A percentile compares a stretch with the other conserved stretches of the same genome.
phyloP scores from a whole-genome alignment of 2,113 vertebrate genomes.

The Morone saxatilis region DNA sequence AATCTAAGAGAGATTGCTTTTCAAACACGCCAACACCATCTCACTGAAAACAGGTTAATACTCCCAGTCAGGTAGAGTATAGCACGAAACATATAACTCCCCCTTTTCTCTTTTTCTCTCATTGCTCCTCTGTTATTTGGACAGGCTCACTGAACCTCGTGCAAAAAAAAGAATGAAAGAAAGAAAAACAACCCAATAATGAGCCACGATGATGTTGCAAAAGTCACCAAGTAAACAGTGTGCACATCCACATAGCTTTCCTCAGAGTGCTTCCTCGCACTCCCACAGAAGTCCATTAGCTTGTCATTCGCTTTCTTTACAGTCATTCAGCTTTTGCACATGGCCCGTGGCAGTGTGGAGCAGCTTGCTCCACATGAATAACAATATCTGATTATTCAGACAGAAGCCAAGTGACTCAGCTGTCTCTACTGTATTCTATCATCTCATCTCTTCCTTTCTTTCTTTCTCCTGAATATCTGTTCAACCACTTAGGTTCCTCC shows the following conservation, averaged over 20 bases:
- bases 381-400: conserved; percentile 80
- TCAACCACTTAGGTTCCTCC: conserved; percentile 9
- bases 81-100: conserved; percentile 16
- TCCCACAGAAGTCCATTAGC: conserved; percentile 73
- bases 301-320: conserved; percentile 70
- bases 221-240: conserved; percentile 67
- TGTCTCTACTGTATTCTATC: conserved; percentile 76
- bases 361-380: conserved; percentile 77
- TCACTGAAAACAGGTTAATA: conserved; percentile 40
- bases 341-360: conserved; percentile 68
- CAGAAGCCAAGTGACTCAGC: conserved; percentile 80
- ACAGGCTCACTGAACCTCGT: conserved; percentile 5
- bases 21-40: conserved; percentile 35
- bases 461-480: conserved; percentile 18
- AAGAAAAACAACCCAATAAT: conserved; percentile 51
- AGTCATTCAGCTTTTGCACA: conserved; percentile 80
- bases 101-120: conserved; percentile 7
- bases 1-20: conserved; percentile 59
- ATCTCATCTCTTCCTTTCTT: conserved; percentile 47
- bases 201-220: conserved; percentile 52
- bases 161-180: background rate
- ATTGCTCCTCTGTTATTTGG: conserved; percentile 18
- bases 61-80: conserved; percentile 9
- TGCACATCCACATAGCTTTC: conserved; percentile 44
- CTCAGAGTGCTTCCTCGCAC: conserved; percentile 63